A percentile compares a stretch with the other conserved stretches of the same genome.
Conservation (phyloP, 2,113 vertebrate species). For the Paralichthys olivaceus region DNA sequence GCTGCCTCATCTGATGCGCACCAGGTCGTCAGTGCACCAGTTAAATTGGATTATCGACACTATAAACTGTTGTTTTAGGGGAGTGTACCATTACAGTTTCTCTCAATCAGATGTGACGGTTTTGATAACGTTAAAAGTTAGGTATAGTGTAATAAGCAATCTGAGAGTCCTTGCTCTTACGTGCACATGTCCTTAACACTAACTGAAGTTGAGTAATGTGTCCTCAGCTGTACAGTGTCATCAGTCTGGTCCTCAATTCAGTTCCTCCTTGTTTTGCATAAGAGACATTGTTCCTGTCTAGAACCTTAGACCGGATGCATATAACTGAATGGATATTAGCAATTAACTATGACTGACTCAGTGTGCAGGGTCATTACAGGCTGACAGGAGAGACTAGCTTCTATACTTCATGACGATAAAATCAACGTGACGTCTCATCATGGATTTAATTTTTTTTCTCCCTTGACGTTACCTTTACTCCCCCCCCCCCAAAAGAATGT, state of each 20-base stretch:
- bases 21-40: too few relatives aligned
- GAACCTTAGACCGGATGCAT: neutral
- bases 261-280: neutral
- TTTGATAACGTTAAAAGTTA: too few relatives aligned
- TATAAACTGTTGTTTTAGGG: too few relatives aligned
- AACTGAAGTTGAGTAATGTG: neutral
- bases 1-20: too few relatives aligned
- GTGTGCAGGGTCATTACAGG: neutral
- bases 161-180: neutral
- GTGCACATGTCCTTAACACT: neutral
- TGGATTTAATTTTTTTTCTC: conserved; percentile 1
- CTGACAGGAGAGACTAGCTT: neutral
- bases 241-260: neutral
- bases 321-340: neutral
- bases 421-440: neutral
- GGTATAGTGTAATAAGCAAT: neutral
- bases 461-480: neutral
- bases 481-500: neutral
- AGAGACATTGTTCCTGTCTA: conserved; percentile 7
- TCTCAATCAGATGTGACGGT: neutral
- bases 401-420: neutral
- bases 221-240: neutral
- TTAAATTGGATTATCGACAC: too few relatives aligned
- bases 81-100: neutral
- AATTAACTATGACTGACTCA: conserved; percentile 13